Base-by-base conservation (phyloP, 2,888 invertebrate species). In the Torymus aiolomorphi region DNA sequence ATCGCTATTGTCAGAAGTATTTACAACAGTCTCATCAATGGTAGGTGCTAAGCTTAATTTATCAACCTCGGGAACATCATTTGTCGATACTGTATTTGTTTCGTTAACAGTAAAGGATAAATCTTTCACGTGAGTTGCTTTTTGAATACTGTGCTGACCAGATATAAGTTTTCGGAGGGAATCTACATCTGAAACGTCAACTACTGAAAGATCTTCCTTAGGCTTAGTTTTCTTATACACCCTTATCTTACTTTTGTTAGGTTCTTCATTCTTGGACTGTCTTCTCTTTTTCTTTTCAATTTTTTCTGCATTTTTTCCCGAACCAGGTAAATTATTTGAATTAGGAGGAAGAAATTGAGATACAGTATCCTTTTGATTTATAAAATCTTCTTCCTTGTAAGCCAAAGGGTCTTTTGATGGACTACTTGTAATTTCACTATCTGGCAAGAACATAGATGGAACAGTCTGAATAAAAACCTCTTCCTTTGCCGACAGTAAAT, bases 101-200 rank as follows among this genome's bases (percentile, higher is more conserved):
- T 75, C 63, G 54, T 18, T 63, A 57, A 49, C 42, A 5, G 20
- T 14, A 56, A 56, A 49, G 11, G 74, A 49, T 62, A 31, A 20
- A 24, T 12, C 14, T 63, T 75, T 77, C 16, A 54, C 51, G 1
- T 78, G 56, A 13, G 51, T 16, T 54, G 57, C 2, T 72, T 75
- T 78, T 59, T 66, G 71, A 70, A 76, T 62, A n/a, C 59, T 54
- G 4, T 73, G 54, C 11, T 72, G 16, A n/a, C 78, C 78, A 16
- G 24, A 69, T 56, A 81, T 73, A 49, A 81, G 31, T 24, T 81
- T 63, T 49, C 73, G 56, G 14, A 78, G 54, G 52, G 61, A 66
- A 66, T 79, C 66, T 16, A 31, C 54, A 62, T 82, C 82, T 12
- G 82, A 82, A 4, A 82, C 71, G 67, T 82, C 82, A 16, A 82